Evolutionary conservation across 2,113 vertebrate genomes (phyloP), one percentile per base, ranked within the genome.

Genomic region (Clarias macrocephalus): DNA sequence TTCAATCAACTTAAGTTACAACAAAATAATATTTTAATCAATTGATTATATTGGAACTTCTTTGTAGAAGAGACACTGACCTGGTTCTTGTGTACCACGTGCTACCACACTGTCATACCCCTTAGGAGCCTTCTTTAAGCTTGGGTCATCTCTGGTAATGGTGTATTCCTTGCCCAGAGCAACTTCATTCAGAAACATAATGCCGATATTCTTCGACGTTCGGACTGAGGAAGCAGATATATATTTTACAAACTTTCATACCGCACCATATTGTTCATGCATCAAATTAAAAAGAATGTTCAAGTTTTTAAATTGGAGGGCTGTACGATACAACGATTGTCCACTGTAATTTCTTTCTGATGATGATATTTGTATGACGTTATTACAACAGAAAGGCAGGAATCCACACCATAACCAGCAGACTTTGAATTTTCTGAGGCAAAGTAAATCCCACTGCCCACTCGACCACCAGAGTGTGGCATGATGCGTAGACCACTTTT

Each of bases 151-250:
- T 0, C 0, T 0, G 28, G 94, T 95, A 92, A 97, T 96, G 85
- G 87, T 92, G 83, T 93, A n/a, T 83, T 96, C 94, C 88, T 93
- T 95, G 59, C 97, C 97, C 7, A 99, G 94, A 33, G 96, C 96
- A 33, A 98, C 97, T 92, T 99, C 98, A 0, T 91, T 89, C 91
- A 99, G 94, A 93, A 99, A 98, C 98, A 99, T 98, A 91, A 99
- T 95, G 84, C 97, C 96, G 1, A 94, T 89, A 0, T 28, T 85
- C n/a, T 95, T 90, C 48, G 92, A 93, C 0, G 93, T 92, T 1
- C 21, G 0, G 87, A 97, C 97, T 97, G 89, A 12, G 87, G 90
- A 88, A 8, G 80, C 4, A 73, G 79, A 81, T 84, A 42, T 5
- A 0, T n/a, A 54, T 4, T 88, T 66, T 8, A 65, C 21, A 18